phyloP scores from a whole-genome alignment of 2,888 invertebrate genomes.

The Mythimna albipuncta region DNA sequence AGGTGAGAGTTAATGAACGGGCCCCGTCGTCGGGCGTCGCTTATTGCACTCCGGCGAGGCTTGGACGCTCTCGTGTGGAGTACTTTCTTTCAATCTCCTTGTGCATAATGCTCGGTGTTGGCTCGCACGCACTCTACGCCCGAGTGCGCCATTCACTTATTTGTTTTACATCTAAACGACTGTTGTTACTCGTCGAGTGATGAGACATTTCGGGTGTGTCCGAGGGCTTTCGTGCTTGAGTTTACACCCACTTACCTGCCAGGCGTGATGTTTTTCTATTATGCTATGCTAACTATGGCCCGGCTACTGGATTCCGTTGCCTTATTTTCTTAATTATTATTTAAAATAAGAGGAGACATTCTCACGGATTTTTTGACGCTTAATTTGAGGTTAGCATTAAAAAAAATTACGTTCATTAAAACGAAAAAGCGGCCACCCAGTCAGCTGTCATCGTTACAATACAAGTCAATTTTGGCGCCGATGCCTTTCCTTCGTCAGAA shows the following conservation, averaged over 20 bases:
- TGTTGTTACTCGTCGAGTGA: conserved; percentile 78
- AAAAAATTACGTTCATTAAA: conserved; percentile 67
- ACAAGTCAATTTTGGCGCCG: conserved; percentile 87
- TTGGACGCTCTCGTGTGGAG: conserved; percentile 88
- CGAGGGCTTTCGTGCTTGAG: conserved; percentile 78
- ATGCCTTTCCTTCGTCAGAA: conserved; percentile 63
- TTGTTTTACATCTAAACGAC: conserved; percentile 87
- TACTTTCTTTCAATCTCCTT: conserved; percentile 88
- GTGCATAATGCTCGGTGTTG: conserved; percentile 87
- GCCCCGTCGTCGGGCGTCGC: conserved; percentile 84
- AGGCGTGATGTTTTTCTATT: conserved; percentile 76
- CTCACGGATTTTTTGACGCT: conserved; percentile 13
- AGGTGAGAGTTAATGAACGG: conserved; percentile 87
- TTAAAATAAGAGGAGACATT: conserved; percentile 16
- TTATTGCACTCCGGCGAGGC: conserved; percentile 86
- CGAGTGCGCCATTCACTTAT: conserved; percentile 85
- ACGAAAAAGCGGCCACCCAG: conserved; percentile 84
- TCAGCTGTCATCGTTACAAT: conserved; percentile 83
- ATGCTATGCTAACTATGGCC: conserved; percentile 59
- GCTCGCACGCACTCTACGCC: conserved; percentile 84
- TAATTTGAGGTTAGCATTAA: conserved; percentile 13
- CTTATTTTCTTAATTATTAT: conserved; percentile 32
- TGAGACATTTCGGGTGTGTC: conserved; percentile 84
- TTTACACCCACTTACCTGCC: conserved; percentile 81
- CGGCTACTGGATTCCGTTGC: conserved; percentile 59